Evolutionary conservation across 2,888 invertebrate species (phyloP), one percentile per base, ranked within the genome.

Genomic region (Andrena fulva): DNA sequence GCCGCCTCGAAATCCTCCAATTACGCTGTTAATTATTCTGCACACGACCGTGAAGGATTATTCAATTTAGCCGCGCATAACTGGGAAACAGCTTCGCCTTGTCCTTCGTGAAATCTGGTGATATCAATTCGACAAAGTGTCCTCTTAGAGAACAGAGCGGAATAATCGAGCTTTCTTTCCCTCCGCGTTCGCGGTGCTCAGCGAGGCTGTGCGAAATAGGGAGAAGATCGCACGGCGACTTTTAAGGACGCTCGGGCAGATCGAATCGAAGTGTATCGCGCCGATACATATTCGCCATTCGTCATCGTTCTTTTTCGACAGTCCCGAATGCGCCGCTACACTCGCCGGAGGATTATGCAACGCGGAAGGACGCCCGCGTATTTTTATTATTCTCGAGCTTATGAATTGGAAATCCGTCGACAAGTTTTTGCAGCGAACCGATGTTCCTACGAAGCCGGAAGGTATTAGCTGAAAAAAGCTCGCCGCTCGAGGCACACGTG

Each of bases 301-400:
- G 66, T 80, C 80, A 79, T 80, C 70, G 80, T 79, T 70, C 27
- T 66, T 27, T 31, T 71, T 62, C 71, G 80, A 67, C 71, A 48
- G 66, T 10, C 10, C 31, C 27, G 79, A 79, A 79, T 70, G 59
- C 42, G 31, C 42, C 66, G 31, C 59, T 70, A 70, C 64, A 56
- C 48, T 42, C 33, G 54, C 35, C 29, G 20, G 52, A 3, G 31
- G 42, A 70, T 70, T 60, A 66, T 71, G 71, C 48, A 71, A 27
- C 56, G n/a, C 27, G 35, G n/a, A 6, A 50, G 29, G 42, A 33
- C 33, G 6, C 29, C 29, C 35, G 27, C 60, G 48, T 68, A 62
- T 54, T 56, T 67, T 68, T 70, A 52, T 78, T 79, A 66, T 66
- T 64, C n/a, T 2, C 10, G 1, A 29, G 10, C 50, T 35, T 52